phyloP scores from a whole-genome alignment of 2,797 vertebrate genomes.

The Orientallactaga sibirica region DNA sequence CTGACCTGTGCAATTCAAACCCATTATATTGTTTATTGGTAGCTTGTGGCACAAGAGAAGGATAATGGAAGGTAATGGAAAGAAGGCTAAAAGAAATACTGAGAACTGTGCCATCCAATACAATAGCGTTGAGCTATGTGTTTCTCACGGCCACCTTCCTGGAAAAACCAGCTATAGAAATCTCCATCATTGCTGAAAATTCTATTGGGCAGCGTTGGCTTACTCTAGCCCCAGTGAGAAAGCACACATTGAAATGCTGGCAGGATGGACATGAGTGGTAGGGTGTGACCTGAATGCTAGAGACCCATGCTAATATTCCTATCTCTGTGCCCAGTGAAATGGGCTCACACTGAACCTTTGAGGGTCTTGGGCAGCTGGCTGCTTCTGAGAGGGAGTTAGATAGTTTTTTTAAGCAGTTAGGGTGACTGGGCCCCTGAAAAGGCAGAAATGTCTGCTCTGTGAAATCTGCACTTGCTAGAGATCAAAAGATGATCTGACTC shows the following conservation, averaged over 20 bases:
- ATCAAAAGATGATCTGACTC: too few species aligned
- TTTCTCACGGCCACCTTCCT: not conserved
- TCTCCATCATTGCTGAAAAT: not conserved
- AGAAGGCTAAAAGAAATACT: not conserved
- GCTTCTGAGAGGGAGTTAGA: not conserved
- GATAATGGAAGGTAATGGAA: not conserved
- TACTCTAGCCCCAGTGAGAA: not conserved
- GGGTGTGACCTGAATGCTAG: not conserved
- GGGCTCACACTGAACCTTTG: not conserved
- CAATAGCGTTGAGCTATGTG: not conserved
- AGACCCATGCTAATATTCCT: not conserved
- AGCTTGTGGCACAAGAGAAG: not conserved
- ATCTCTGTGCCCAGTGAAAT: not conserved
- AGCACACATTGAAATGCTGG: not conserved
- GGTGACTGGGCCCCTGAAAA: too few species aligned
- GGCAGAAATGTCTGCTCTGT: too few species aligned
- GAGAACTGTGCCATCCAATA: not conserved
- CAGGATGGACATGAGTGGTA: not conserved
- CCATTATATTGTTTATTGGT: not conserved
- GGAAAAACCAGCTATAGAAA: not conserved
- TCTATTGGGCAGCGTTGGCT: not conserved
- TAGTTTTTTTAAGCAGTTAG: too few species aligned
- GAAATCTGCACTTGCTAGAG: too few species aligned
- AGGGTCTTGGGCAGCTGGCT: not conserved
- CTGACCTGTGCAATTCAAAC: constrained; percentile 40